Conservation (phyloP, 2,797 vertebrate genomes). For the Dallia pectoralis region DNA sequence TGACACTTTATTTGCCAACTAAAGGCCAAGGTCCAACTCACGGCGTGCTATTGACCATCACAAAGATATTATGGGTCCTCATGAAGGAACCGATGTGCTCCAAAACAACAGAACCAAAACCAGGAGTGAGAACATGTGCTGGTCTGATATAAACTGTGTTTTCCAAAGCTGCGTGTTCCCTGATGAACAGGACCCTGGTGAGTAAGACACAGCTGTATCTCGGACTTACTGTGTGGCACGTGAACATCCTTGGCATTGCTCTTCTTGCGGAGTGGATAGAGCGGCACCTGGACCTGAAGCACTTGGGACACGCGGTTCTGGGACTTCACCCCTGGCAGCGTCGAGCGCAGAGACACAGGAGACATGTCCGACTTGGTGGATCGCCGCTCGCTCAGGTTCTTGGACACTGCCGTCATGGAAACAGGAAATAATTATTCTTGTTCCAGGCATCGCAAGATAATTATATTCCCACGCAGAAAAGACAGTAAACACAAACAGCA, state of each 20-base stretch:
- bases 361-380: constrained; percentile 90
- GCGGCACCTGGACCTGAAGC: constrained; percentile 89
- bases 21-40: too few species aligned
- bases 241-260: constrained; percentile 82
- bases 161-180: too few species aligned
- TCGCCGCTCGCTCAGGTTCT: constrained; percentile 88
- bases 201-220: too few species aligned
- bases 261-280: constrained; percentile 89
- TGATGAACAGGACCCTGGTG: too few species aligned
- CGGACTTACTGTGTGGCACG: constrained; percentile 74
- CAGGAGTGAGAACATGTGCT: too few species aligned
- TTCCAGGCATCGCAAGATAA: neutral
- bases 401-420: constrained; percentile 79
- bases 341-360: constrained; percentile 84
- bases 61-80: too few species aligned
- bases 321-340: constrained; percentile 76
- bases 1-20: too few species aligned
- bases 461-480: neutral
- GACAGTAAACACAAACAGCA: neutral
- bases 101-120: too few species aligned
- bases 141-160: too few species aligned
- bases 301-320: constrained; percentile 92
- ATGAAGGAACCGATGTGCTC: too few species aligned
- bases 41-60: too few species aligned
- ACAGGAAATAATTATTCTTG: neutral